A percentile compares a stretch with the other conserved stretches of the same genome.
phyloP scores from a whole-genome alignment of 2,113 vertebrate species.

The Calonectris borealis region DNA sequence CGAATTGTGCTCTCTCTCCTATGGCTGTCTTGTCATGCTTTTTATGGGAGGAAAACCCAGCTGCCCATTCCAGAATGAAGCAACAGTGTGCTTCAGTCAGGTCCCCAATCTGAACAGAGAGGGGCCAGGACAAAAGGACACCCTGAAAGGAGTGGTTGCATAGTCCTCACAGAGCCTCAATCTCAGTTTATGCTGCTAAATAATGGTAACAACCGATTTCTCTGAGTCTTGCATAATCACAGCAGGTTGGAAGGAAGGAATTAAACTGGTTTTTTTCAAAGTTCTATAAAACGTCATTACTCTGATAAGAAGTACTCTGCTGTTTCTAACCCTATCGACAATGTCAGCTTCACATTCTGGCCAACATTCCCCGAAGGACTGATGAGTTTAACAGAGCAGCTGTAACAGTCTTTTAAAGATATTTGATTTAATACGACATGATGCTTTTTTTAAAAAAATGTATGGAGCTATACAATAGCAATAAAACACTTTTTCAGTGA shows the following conservation, averaged over 20 bases:
- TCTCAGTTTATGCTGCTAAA: background rate
- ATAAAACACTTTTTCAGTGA: background rate
- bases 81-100: background rate
- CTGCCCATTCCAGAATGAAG: background rate
- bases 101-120: background rate
- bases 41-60: background rate
- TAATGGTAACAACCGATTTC: background rate
- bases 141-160: background rate
- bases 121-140: background rate
- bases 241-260: background rate
- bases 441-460: background rate
- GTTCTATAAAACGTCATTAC: background rate
- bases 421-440: background rate
- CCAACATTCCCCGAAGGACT: background rate
- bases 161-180: background rate
- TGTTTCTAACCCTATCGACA: background rate
- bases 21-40: background rate
- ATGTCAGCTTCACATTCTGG: background rate
- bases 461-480: background rate
- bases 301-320: background rate
- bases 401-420: background rate
- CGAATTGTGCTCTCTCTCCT: background rate
- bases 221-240: background rate
- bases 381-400: background rate
- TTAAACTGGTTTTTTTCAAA: background rate